Evolutionary conservation across 1,140 invertebrate species (phyloP), one percentile per base, ranked within the genome.

Genomic region (Wiebesia pumilae): DNA sequence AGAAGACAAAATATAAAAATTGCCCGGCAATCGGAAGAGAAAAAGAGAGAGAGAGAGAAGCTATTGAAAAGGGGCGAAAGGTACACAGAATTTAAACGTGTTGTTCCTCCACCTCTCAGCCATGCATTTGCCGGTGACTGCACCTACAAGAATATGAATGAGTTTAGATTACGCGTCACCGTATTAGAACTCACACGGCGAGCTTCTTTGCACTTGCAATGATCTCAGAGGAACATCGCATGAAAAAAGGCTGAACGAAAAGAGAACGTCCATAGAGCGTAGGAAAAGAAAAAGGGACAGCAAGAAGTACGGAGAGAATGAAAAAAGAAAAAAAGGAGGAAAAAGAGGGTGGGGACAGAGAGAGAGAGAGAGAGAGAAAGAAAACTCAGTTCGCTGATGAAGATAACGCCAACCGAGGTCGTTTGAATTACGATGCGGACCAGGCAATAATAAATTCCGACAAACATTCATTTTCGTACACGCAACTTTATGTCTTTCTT

Each of bases 401-500:
- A 94, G 93, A 94, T 94, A 94, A 94, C 92, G 93, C 92, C 93
- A 93, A 87, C 84, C 88, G 87, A 21, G 83, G 33, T 73, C 88
- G 88, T 94, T 93, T 94, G 93, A 94, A 92, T 94, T 93, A 93
- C 93, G 92, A 90, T 87, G 88, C 87, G 88, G 89, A 88, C 89
- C 90, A 87, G 90, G 91, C 92, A 91, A 93, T 94, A 94, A 93
- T 93, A 94, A 93, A 93, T 94, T 94, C 91, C 91, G 89, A 89
- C 91, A 92, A 93, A 93, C 93, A 93, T 93, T 94, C 92, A 93
- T 93, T 94, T 94, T 94, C 92, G 92, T 93, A 92, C 91, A 93
- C 91, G 91, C 92, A 93, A 93, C 90, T 93, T 93, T 93, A 94
- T 93, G 91, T 91, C 92, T 90, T 93, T 90, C 92, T 93, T 93